Conservation (phyloP, 2,797 vertebrate species). For the Anas acuta region DNA sequence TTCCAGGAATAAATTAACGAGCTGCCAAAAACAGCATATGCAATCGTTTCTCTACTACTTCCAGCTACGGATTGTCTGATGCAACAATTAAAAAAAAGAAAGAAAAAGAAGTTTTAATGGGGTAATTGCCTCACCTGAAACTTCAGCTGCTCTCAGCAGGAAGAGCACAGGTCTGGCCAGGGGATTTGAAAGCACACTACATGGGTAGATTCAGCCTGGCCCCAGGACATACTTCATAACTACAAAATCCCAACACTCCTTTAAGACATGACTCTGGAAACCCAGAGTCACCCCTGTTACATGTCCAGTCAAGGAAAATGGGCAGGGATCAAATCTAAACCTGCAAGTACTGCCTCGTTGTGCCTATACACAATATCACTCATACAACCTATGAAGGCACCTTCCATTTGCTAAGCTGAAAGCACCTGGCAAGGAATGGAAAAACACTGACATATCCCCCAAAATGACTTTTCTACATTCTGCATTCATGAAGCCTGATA, state of each 20-base stretch:
- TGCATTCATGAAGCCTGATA: background rate
- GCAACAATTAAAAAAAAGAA: background rate
- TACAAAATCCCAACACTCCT: background rate
- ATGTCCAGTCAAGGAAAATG: background rate
- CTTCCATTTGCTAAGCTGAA: background rate
- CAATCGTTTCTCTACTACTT: background rate
- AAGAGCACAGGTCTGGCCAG: background rate
- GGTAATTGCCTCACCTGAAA: background rate
- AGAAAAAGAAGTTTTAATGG: background rate
- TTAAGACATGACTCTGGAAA: background rate
- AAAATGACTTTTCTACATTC: background rate
- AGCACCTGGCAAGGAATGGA: background rate
- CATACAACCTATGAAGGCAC: rapidly evolving
- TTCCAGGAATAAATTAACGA: constrained; percentile 34
- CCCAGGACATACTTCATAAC: background rate
- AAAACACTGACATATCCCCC: background rate
- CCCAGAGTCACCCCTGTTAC: rapidly evolving
- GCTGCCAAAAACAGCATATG: background rate
- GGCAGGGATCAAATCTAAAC: background rate
- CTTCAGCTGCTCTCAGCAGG: background rate
- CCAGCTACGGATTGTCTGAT: background rate
- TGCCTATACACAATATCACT: background rate
- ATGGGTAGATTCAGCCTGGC: background rate
- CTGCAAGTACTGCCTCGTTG: background rate
- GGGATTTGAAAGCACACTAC: background rate